These are phyloP conservation scores for Dascillus cervinus DNA, from an alignment of 2,888 invertebrate genomes.

Conservation along the genomic window DNA sequence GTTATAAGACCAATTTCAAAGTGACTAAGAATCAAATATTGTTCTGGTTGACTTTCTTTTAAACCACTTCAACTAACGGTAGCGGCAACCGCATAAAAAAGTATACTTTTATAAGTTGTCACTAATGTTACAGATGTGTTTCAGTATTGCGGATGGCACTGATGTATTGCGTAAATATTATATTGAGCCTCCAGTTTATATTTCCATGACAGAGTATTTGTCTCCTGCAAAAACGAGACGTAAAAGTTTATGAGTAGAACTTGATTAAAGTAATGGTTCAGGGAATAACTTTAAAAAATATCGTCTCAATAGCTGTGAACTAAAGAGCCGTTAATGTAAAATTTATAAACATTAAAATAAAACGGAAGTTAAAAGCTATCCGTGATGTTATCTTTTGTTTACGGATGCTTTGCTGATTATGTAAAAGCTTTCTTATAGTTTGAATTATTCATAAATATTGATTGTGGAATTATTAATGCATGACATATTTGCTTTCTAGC, in stretches of 20 bases:
- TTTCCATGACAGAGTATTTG: conserved; percentile 22
- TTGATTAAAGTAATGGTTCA: not conserved
- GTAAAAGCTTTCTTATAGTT: conserved; percentile 3
- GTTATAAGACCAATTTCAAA: too few species aligned
- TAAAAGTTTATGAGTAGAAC: too few species aligned
- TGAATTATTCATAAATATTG: conserved; percentile 11
- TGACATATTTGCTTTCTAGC: conserved; percentile 4
- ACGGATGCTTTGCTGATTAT: too few species aligned
- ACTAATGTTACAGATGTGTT: conserved; percentile 11
- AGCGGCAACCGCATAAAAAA: too few species aligned
- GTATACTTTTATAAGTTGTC: conserved; percentile 11
- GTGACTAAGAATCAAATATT: too few species aligned
- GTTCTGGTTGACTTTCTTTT: too few species aligned
- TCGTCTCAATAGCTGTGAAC: not conserved
- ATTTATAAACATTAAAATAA: not conserved
- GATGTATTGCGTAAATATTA: conserved; percentile 25
- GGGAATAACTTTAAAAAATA: conserved; percentile 1
- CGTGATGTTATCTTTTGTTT: not conserved
- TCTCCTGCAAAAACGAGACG: conserved; percentile 8
- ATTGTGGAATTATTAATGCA: conserved; percentile 8
- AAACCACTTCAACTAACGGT: too few species aligned
- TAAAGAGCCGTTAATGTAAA: not conserved
- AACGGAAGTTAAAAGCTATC: not conserved
- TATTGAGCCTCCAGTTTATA: conserved; percentile 19
- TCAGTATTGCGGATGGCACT: conserved; percentile 20